Conservation (phyloP, 2,113 vertebrate species). For the Silurus meridionalis region DNA sequence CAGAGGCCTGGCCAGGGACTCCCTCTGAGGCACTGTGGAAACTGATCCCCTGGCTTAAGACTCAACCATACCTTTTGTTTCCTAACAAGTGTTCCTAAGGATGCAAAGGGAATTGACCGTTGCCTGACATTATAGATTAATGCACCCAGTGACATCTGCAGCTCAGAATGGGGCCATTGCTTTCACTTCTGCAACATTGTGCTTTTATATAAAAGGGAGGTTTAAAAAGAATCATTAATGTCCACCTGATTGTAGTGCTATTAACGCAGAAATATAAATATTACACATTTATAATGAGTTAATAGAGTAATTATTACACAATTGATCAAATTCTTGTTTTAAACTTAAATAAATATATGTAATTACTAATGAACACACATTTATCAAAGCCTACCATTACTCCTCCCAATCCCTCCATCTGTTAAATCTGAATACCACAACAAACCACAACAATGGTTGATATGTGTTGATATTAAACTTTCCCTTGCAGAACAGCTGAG, state of each 20-base stretch:
- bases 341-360: neutral
- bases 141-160: slow-evolving; percentile 39
- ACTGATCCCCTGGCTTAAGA: slow-evolving; percentile 69
- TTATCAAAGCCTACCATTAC: neutral
- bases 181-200: slow-evolving; percentile 18
- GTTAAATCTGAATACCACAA: slow-evolving; percentile 61
- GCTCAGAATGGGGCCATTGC: slow-evolving; percentile 26
- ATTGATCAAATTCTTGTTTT: neutral
- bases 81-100: slow-evolving; percentile 38
- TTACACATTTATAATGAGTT: neutral
- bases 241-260: neutral
- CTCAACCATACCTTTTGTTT: slow-evolving; percentile 66
- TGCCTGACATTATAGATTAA: slow-evolving; percentile 41
- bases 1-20: slow-evolving; percentile 63
- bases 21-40: slow-evolving; percentile 67
- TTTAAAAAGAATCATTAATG: neutral
- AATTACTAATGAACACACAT: slow-evolving; percentile 12
- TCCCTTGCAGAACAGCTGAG: slow-evolving; percentile 67
- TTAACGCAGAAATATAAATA: neutral
- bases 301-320: neutral
- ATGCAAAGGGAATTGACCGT: slow-evolving; percentile 32
- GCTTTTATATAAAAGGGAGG: slow-evolving; percentile 1
- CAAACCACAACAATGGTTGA: slow-evolving; percentile 70
- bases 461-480: slow-evolving; percentile 74
- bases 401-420: neutral